Base-by-base conservation (phyloP, 2,113 vertebrate species). In the Todiramphus saurophagus region DNA sequence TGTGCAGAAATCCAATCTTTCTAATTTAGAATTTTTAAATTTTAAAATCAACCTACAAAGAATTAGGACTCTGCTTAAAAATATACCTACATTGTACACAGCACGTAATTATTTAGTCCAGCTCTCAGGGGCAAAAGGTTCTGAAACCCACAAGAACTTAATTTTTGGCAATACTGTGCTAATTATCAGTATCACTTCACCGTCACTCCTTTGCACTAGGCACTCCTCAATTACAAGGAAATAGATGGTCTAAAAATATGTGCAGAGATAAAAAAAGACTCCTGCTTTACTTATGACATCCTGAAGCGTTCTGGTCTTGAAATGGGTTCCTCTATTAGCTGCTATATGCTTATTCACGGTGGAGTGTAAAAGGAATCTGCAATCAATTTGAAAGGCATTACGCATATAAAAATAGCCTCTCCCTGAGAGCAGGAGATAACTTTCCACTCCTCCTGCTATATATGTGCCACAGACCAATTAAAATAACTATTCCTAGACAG, bases 331-430 rank as follows among this genome's bases (percentile, higher is more conserved):
- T 80, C 91, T 87, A 64, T 94, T 94, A 94, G 68, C 86, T 80
- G 60, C 55, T 90, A 25, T 27, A 27, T 67, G 83, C 93, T 93
- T 91, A 90, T 76, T 93, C 92, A 95, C 78, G 74, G 74, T 21
- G 44, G 74, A 95, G 81, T 4, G 46, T 35, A 77, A 83, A 73
- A 86, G 67, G 93, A 89, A 90, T 73, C 76, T 69, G 92, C 89
- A 94, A 96, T 94, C 92, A 84, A 91, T 94, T 82, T 89, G 55
- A 91, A 91, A 87, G 72, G 67, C 91, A 93, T 92, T 92, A 94
- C 28, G 24, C 37, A 73, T 82, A 76, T 39, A 93, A 94, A 92
- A 96, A 92, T 94, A 97, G 77, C 83, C 80, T 94, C 76, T 92
- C 67, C 74, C 84, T 39, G 43, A 81, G 80, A 91, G 77, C 39